Base-by-base conservation (phyloP, 2,888 invertebrate genomes). In the Furcula furcula region DNA sequence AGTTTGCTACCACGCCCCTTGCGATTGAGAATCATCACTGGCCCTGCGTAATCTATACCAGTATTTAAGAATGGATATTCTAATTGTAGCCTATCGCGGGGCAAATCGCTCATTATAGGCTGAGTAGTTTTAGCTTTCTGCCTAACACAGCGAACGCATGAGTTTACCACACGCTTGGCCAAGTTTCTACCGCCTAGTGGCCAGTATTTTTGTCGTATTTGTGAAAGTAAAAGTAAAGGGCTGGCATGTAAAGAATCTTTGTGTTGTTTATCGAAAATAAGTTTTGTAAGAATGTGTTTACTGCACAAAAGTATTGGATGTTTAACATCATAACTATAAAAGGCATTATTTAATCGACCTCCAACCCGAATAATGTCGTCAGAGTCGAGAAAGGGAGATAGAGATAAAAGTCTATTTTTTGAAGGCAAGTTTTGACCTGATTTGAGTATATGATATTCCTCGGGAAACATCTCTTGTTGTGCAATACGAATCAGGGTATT, bases 351-450 rank as follows among this genome's bases (percentile, higher is more conserved):
- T 11, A 51, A 31, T 2, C 55, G 16, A 3, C 55, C 50, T 2
- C 55, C 47, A 1, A 47, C 49, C 5, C 57, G 35, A 4, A 54
- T 34, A 6, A 51, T 12, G 5, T 33, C 23, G 7, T 47, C 36
- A 3, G 23, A 6, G 22, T 51, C 44, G 23, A 54, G 3, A 35
- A 52, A 50, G 3, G 52, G 56, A 28, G 19, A 16, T 11, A 39
- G n/a, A 5, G 31, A 30, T 7, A 25, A 10, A n/a, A 34, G 10
- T 6, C 31, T 25, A 21, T 13, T 31, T 6, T 34, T 34, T 18
- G 16, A 16, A 7, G 29, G 28, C 16, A 29, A 25, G 11, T 21
- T 1, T n/a, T 30, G 19, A 12, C 16, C 21, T 7, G 6, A 10
- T 29, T 27, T 27, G 6, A 34, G 27, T 18, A 4, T 2, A n/a